phyloP scores from a whole-genome alignment of 2,797 vertebrate genomes.

The Philypnodon macrostomus region DNA sequence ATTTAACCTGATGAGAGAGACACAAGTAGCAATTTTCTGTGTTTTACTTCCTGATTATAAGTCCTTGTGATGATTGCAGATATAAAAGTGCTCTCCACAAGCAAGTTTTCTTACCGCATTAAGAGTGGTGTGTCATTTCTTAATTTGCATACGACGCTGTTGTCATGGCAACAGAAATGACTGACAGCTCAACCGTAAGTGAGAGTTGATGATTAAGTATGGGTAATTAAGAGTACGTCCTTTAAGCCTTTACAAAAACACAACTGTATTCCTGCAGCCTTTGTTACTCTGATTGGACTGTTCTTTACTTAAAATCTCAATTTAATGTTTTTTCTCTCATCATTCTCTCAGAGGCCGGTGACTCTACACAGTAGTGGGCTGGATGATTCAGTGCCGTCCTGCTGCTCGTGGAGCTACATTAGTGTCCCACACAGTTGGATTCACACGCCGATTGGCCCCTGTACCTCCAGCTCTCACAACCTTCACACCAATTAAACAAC shows the following conservation, averaged over 20 bases:
- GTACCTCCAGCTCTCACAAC: conserved; percentile 34
- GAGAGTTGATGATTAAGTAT: conserved; percentile 14
- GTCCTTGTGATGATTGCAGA: conserved; percentile 9
- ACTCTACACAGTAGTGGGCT: conserved; percentile 45
- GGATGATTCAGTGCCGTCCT: conserved; percentile 56
- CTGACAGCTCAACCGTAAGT: conserved; percentile 31
- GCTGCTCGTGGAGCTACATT: conserved; percentile 34
- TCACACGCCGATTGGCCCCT: conserved; percentile 34
- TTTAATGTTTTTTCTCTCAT: conserved; percentile 9
- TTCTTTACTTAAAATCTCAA: neutral
- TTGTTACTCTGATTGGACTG: neutral
- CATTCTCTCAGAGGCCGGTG: conserved; percentile 15
- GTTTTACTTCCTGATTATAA: neutral
- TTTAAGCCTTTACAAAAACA: conserved; percentile 1
- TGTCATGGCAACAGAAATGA: conserved; percentile 62
- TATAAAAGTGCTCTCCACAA: conserved; percentile 9
- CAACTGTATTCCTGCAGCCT: neutral
- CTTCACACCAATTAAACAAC: conserved; percentile 26
- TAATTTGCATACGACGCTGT: conserved; percentile 53
- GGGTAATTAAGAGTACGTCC: conserved; percentile 26
- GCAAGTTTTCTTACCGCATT: conserved; percentile 16
- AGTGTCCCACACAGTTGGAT: conserved; percentile 47
- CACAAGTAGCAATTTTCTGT: conserved; percentile 14
- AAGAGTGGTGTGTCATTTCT: conserved; percentile 17
- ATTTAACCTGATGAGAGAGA: conserved; percentile 26